Conservation (phyloP, 2,888 invertebrate species). For the Azorinus chamasolen region DNA sequence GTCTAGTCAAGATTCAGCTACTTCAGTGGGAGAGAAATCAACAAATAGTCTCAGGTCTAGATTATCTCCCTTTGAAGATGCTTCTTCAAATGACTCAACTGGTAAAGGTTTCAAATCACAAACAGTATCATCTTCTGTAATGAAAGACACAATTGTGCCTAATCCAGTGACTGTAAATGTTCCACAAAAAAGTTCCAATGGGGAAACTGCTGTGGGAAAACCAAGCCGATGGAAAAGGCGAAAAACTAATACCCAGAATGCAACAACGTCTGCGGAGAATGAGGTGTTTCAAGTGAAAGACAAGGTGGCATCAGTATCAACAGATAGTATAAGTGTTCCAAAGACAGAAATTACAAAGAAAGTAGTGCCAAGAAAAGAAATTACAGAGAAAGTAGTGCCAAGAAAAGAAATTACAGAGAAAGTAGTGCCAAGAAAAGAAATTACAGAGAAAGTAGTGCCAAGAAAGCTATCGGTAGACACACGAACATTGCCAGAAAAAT, state of each 20-base stretch:
- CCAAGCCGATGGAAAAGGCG: constrained; percentile 51
- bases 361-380: not conserved
- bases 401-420: not conserved
- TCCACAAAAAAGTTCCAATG: too few species aligned
- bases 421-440: too few species aligned
- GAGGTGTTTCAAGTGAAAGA: too few species aligned
- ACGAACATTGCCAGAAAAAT: too few species aligned
- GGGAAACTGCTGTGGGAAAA: constrained; percentile 6
- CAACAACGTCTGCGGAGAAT: not conserved
- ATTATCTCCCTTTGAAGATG: constrained; percentile 19
- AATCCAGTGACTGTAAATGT: too few species aligned
- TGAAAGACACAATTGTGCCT: too few species aligned
- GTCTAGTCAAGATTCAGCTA: too few species aligned
- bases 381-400: not conserved
- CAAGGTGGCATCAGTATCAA: not conserved
- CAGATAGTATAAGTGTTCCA: not conserved
- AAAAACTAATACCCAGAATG: constrained; percentile 31
- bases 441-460: too few species aligned
- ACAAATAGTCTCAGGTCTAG: constrained; percentile 5
- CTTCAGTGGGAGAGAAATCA: too few species aligned
- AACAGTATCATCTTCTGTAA: not conserved
- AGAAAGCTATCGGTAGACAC: too few species aligned
- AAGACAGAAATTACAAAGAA: not conserved
- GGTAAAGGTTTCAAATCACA: not conserved
- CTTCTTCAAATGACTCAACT: not conserved